phyloP scores from a whole-genome alignment of 2,113 vertebrate species.

The Brachirus orientalis region DNA sequence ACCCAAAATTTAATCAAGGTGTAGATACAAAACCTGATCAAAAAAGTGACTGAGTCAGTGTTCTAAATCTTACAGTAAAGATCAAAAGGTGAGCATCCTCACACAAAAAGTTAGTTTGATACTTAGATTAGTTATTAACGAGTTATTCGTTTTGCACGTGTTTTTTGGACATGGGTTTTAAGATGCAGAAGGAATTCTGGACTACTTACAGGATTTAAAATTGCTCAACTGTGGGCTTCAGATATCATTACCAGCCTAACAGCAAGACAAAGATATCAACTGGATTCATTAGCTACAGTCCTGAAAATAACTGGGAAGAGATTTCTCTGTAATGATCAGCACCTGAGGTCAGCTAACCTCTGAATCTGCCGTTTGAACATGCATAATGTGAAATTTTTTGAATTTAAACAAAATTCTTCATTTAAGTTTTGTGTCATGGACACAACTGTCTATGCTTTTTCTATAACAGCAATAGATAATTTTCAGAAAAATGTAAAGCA shows the following conservation, averaged over 20 bases:
- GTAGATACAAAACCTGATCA: too few relatives aligned
- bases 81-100: too few relatives aligned
- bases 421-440: constrained; percentile 8
- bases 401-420: too few relatives aligned
- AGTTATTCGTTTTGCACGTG: too few relatives aligned
- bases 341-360: constrained; percentile 3
- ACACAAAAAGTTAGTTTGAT: too few relatives aligned
- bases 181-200: neutral
- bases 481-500: constrained; percentile 36
- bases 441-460: constrained; percentile 18
- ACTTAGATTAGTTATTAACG: too few relatives aligned
- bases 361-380: constrained; percentile 39
- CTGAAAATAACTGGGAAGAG: constrained; percentile 38
- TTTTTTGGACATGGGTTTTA: neutral
- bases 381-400: constrained; percentile 43
- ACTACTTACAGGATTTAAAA: neutral
- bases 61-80: too few relatives aligned
- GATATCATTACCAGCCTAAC: neutral
- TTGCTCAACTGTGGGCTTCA: neutral
- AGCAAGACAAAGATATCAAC: constrained; percentile 3
- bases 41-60: too few relatives aligned
- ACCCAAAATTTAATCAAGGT: too few relatives aligned
- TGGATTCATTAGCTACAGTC: constrained; percentile 24
- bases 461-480: constrained; percentile 26
- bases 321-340: neutral